Evolutionary conservation across 2,113 vertebrate species (phyloP), one percentile per base, ranked within the genome.

Genomic region (Aegotheles bennettii): DNA sequence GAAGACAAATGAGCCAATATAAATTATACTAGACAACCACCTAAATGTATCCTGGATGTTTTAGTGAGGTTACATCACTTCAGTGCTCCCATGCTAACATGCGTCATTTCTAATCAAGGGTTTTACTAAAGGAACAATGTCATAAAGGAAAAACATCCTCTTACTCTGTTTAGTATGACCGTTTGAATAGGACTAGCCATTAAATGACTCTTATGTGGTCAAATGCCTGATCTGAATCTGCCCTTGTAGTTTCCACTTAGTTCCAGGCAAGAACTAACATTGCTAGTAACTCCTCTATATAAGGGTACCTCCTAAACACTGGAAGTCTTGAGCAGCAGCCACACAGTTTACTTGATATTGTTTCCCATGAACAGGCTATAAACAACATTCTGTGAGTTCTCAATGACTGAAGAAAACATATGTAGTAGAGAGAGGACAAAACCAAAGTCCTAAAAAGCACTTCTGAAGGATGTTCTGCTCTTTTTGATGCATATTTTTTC

Each of bases 21-120:
- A 95, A 96, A 89, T 67, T 64, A 71, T 68, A 80, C 75, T 65
- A 68, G 70, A 73, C 64, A 93, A 82, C 43, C 56, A 95, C 73
- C 70, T 82, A 35, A 94, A 87, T 1, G 24, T 36, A 38, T 81
- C 65, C 74, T 86, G 70, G 78, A 73, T 91, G 64, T 76, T 89
- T 79, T 56, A 76, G 83, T 17, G 77, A 91, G 61, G 86, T 67
- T 90, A 84, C 92, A 84, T 85, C 93, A 92, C 19, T 84, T 69
- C 76, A 69, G 63, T 26, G 68, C 28, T 89, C 86, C 79, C 78
- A 84, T 75, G 29, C n/a, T 63, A 77, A 74, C 23, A 33, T 29
- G 70, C n/a, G 13, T 47, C 43, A 82, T 56, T 43, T 64, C 67
- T 60, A 73, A 84, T 84, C n/a, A 74, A 40, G 24, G 19, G 28